Conservation (phyloP, 2,113 vertebrate species). For the Rhinichthys klamathensis region DNA sequence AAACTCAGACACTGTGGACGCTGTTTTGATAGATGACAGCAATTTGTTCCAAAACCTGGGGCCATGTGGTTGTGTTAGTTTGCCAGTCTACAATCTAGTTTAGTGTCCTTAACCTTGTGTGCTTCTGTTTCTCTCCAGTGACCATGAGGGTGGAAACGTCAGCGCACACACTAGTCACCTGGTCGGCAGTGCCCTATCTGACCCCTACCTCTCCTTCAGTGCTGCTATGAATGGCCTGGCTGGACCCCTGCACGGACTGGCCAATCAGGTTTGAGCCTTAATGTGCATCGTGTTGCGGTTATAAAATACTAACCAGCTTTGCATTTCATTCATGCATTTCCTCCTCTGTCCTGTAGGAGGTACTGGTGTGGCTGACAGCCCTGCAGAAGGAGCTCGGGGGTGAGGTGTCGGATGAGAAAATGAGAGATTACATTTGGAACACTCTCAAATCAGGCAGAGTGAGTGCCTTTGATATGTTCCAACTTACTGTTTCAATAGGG, state of each 20-base stretch:
- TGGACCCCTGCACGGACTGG: conserved; percentile 92
- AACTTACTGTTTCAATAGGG: neutral
- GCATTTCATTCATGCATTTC: neutral
- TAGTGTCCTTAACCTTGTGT: neutral
- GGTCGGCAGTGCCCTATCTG: conserved; percentile 92
- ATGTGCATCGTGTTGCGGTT: neutral
- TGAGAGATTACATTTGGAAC: conserved; percentile 98
- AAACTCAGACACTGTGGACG: too few relatives aligned
- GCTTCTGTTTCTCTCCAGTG: conserved; percentile 72
- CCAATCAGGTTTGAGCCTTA: conserved; percentile 87
- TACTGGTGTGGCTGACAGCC: conserved; percentile 91
- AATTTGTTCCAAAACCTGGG: too few relatives aligned
- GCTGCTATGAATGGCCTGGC: conserved; percentile 97
- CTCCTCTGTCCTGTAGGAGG: conserved; percentile 77
- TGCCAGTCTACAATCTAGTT: neutral
- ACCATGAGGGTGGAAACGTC: conserved; percentile 95
- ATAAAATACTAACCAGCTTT: neutral
- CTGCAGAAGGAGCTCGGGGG: conserved; percentile 94
- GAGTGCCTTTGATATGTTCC: conserved; percentile 55
- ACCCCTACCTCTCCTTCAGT: conserved; percentile 92
- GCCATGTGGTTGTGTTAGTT: neutral
- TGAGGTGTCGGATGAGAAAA: conserved; percentile 90
- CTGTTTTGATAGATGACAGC: too few relatives aligned
- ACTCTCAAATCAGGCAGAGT: conserved; percentile 97
- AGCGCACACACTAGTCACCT: conserved; percentile 96